These are phyloP conservation scores for Rostratula benghalensis DNA, from an alignment of 2,113 vertebrate species.

Conservation along the genomic window DNA sequence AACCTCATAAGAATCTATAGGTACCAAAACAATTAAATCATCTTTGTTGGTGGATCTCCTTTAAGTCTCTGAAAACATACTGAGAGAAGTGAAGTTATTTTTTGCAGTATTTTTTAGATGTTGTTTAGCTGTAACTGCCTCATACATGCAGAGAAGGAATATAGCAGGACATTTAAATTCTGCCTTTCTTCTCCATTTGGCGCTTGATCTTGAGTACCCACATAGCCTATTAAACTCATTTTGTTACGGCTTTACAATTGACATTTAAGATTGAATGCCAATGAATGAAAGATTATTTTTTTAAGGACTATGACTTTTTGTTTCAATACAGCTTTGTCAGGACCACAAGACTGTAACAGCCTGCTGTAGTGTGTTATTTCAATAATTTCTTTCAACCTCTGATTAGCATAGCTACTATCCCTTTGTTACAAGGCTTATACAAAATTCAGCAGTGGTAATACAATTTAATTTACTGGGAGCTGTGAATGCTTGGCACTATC, in stretches of 20 bases:
- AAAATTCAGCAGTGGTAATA: background rate
- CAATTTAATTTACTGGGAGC: background rate
- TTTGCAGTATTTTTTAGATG: background rate
- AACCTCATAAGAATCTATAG: background rate
- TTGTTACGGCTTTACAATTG: background rate
- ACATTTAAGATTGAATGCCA: conserved; percentile 41
- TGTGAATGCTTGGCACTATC: background rate
- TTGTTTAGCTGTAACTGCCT: background rate
- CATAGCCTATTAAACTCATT: conserved; percentile 15
- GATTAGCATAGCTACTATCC: background rate
- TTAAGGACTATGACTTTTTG: background rate
- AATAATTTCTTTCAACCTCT: background rate
- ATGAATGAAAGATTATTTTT: background rate
- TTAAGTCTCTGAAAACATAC: background rate
- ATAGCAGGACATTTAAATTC: background rate
- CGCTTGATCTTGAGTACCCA: background rate
- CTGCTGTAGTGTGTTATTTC: background rate
- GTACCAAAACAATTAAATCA: background rate
- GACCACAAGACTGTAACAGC: background rate
- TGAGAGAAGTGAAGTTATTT: background rate
- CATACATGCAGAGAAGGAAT: background rate
- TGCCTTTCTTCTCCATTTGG: background rate
- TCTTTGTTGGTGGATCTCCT: background rate
- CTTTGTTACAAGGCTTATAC: background rate
- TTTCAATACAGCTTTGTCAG: background rate